phyloP scores from a whole-genome alignment of 92 coral and sea anemone species.

The Phymanthus crucifer region DNA sequence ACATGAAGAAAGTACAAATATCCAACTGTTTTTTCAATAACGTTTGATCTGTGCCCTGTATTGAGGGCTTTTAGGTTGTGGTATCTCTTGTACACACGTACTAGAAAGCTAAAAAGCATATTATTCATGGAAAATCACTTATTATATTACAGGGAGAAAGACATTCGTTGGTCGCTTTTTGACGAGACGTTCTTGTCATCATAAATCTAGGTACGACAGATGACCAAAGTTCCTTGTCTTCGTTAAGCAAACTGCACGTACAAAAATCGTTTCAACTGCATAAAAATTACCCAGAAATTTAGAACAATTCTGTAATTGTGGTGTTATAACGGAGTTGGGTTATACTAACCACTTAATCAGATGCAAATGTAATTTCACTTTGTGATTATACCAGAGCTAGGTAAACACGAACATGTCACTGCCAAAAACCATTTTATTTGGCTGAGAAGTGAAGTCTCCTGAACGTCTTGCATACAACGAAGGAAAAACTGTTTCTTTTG shows the following conservation, averaged over 20 bases:
- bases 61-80: too few species aligned
- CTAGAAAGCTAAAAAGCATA: not conserved
- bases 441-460: not conserved
- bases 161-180: not conserved
- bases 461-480: not conserved
- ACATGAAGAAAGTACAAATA: not conserved
- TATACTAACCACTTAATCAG: conserved; percentile 3
- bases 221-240: not conserved
- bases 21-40: not conserved
- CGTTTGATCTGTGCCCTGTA: not conserved
- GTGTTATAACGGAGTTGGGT: not conserved
- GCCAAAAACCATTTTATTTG: conserved; percentile 7
- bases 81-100: not conserved
- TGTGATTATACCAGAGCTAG: conserved; percentile 2
- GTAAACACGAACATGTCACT: conserved; percentile 30
- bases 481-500: not conserved
- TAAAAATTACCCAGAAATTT: not conserved
- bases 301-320: not conserved
- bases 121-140: not conserved
- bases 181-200: not conserved
- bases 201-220: not conserved
- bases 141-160: not conserved
- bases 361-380: conserved; percentile 22
- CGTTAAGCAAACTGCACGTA: not conserved
- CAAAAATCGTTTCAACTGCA: not conserved